Evolutionary conservation across 2,113 vertebrate species (phyloP), one percentile per base, ranked within the genome.

Genomic region (Danionella cerebrum): DNA sequence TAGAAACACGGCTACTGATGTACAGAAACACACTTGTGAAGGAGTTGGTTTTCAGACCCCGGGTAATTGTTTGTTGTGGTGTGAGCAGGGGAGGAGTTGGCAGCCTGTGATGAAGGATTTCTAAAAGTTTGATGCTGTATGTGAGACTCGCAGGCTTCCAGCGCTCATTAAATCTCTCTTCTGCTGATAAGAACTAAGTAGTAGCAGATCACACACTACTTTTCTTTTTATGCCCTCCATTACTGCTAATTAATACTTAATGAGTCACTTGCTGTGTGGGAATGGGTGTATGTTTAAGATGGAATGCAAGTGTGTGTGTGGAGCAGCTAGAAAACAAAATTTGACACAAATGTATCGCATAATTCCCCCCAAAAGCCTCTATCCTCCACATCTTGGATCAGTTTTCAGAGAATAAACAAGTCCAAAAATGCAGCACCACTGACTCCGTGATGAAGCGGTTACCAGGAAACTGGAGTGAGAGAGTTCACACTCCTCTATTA

Each of bases 201-300:
- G 29, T 70, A n/a, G 72, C 68, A 62, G 47, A 67, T 67, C 65
- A 71, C 67, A 50, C 51, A 64, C 64, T 67, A 57, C 63, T 75
- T 75, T 67, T 51, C 59, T 55, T 71, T 75, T 71, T 67, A 75
- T 31, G 29, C 38, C 69, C 66, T 64, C 70, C 67, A 70, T 73
- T 77, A 71, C 65, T 57, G 67, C 64, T 70, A 52, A 70, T 73
- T 22, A 73, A 73, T 73, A 62, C 70, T 70, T 73, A 69, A 76
- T 69, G 19, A 53, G 24, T 8, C 11, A 16, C 6, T 3, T 6
- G 51, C 5, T 18, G 42, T 52, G 50, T 35, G 47, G 16, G 25
- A 6, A 9, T 33, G 1, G 5, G 29, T 33, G 29, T 33, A 9
- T 33, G 29, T 33, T 5, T 33, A 9, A 6, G 29, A 6, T 5